These are phyloP conservation scores for Muscicapa striata DNA, from an alignment of 2,797 vertebrate genomes.

Conservation along the genomic window DNA sequence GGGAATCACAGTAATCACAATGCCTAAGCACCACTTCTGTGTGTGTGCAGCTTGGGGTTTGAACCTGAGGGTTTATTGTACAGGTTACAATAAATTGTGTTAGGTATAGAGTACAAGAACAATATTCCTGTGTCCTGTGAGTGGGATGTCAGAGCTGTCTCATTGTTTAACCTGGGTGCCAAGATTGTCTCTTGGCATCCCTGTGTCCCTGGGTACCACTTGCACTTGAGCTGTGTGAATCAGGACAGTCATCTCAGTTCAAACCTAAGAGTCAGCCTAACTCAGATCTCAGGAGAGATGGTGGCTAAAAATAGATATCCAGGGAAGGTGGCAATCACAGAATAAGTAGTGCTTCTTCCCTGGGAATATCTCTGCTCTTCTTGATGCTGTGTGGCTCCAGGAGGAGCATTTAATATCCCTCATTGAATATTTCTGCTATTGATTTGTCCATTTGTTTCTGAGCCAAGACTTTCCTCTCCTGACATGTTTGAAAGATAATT, in stretches of 20 bases:
- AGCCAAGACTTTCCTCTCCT: background rate
- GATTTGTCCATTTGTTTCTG: background rate
- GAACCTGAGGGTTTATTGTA: background rate
- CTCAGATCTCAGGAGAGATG: background rate
- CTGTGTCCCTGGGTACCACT: background rate
- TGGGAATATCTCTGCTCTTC: background rate
- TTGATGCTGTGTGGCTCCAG: background rate
- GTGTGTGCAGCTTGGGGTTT: rapidly evolving
- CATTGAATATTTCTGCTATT: background rate
- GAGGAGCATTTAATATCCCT: background rate
- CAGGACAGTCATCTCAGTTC: background rate
- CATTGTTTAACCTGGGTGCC: background rate
- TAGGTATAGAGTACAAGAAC: background rate
- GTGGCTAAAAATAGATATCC: background rate
- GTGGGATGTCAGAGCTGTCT: background rate
- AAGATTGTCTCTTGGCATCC: background rate
- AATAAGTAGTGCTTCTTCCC: background rate
- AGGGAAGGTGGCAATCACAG: background rate
- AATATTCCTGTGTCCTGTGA: background rate
- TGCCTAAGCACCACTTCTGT: rapidly evolving
- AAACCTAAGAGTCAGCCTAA: background rate
- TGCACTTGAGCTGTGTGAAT: background rate
- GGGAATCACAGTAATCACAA: background rate
- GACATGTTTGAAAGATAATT: background rate
- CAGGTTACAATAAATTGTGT: too few relatives aligned